These are phyloP conservation scores for Congeria kusceri DNA, from an alignment of 2,888 invertebrate genomes.

Conservation along the genomic window DNA sequence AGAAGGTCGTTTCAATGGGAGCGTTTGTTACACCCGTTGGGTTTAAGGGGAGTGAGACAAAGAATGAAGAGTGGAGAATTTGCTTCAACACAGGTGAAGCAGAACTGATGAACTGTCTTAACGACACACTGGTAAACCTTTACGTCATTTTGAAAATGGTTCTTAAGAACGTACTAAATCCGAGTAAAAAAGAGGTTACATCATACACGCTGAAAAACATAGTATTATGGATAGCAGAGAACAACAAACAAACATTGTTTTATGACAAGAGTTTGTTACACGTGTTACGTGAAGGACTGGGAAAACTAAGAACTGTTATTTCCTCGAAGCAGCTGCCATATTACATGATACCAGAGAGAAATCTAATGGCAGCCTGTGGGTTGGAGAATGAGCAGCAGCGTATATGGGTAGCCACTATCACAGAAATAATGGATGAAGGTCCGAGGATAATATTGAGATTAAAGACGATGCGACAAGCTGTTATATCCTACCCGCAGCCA, in stretches of 20 bases:
- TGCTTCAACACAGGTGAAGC: conserved; percentile 29
- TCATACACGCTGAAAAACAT: conserved; percentile 41
- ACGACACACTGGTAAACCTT: conserved; percentile 26
- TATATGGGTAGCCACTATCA: too few species aligned
- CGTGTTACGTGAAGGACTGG: background rate
- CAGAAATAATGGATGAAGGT: too few species aligned
- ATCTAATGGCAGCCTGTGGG: conserved; percentile 4
- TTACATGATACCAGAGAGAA: conserved; percentile 36
- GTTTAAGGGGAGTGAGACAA: background rate
- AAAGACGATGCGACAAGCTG: too few species aligned
- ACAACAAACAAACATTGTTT: background rate
- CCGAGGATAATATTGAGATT: too few species aligned
- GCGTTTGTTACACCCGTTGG: conserved; percentile 31
- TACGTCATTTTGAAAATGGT: conserved; percentile 29
- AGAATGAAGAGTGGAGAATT: conserved; percentile 22
- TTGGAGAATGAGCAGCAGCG: background rate
- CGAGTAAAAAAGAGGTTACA: conserved; percentile 1
- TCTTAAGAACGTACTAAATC: conserved; percentile 16
- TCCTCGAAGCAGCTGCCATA: background rate
- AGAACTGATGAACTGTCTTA: conserved; percentile 16
- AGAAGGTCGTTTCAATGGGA: background rate
- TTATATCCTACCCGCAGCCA: too few species aligned
- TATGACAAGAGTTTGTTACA: background rate
- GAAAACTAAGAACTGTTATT: conserved; percentile 7
- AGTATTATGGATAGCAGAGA: conserved; percentile 29